Evolutionary conservation across 2,888 invertebrate genomes (phyloP).

Genomic region (Dioctria rufipes): DNA sequence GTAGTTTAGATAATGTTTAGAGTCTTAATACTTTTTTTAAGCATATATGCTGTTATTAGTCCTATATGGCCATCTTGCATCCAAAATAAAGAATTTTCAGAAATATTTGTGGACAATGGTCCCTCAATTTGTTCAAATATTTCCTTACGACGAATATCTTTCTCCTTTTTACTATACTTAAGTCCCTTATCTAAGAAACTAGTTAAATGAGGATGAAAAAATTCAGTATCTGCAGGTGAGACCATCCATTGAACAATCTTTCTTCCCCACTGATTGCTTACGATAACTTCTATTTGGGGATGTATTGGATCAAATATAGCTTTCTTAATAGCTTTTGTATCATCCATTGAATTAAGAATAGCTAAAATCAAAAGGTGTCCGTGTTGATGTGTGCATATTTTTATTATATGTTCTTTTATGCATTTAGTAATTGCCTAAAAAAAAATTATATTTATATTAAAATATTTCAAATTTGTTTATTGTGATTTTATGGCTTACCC

Average conservation of each 20-base stretch:
- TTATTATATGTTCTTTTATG: conserved; percentile 86
- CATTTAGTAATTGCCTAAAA: conserved; percentile 86
- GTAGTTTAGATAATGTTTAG: neutral
- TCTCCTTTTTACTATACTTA: conserved; percentile 81
- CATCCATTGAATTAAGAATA: conserved; percentile 91
- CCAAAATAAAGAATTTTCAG: conserved; percentile 78
- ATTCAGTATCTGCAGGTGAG: conserved; percentile 83
- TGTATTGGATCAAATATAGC: conserved; percentile 81
- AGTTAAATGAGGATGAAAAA: conserved; percentile 87
- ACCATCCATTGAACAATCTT: conserved; percentile 91
- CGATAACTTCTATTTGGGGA: conserved; percentile 78
- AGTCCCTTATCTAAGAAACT: conserved; percentile 83
- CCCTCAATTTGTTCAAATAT: conserved; percentile 78
- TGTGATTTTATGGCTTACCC: conserved; percentile 71
- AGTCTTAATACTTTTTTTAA: conserved; percentile 76
- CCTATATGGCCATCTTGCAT: conserved; percentile 78
- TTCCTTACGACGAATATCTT: conserved; percentile 78
- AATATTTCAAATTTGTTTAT: neutral
- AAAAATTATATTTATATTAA: neutral
- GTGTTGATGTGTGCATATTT: conserved; percentile 88
- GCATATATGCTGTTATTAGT: conserved; percentile 79
- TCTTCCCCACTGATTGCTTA: conserved; percentile 85
- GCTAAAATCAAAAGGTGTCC: conserved; percentile 88
- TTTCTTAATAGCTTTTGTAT: conserved; percentile 92
- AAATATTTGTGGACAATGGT: conserved; percentile 74